Evolutionary conservation across 1,140 invertebrate genomes (phyloP).

Genomic region (Battus philenor): DNA sequence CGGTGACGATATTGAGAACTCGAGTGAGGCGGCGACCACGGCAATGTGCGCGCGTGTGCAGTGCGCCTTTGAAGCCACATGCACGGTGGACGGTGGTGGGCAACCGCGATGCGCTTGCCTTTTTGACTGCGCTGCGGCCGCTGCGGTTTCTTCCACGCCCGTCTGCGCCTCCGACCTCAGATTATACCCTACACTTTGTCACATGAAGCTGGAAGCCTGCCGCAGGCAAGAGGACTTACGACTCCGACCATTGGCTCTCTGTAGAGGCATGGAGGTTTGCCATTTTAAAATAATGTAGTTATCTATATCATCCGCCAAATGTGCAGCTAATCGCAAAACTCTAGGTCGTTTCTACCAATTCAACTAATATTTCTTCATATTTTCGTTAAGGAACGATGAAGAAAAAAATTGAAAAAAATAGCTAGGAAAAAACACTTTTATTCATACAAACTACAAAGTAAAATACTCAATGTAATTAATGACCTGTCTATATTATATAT

Average conservation of each 20-base stretch:
- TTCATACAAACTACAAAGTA: no score
- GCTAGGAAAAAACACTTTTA: no score
- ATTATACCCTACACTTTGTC: conserved; percentile 89
- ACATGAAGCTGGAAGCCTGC: conserved; percentile 91
- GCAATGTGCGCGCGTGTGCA: conserved; percentile 86
- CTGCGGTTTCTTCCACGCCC: conserved; percentile 76
- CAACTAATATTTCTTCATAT: no score
- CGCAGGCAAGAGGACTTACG: conserved; percentile 87
- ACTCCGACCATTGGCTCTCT: conserved; percentile 69
- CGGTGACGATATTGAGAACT: conserved; percentile 40
- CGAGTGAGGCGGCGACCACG: conserved; percentile 42
- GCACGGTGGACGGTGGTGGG: conserved; percentile 83
- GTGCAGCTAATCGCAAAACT: no score
- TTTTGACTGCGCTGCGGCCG: conserved; percentile 80
- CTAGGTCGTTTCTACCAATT: no score
- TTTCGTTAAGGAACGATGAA: no score
- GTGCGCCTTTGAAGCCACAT: conserved; percentile 89
- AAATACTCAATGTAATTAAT: no score
- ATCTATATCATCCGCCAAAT: no score
- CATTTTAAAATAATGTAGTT: no score
- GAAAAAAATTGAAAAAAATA: no score
- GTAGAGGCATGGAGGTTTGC: conserved; percentile 55
- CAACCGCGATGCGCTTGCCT: conserved; percentile 80
- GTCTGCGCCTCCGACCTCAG: conserved; percentile 90
- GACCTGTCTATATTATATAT: no score